These are phyloP conservation scores for Neoniphon sammara DNA, from an alignment of 2,797 vertebrate species.

Conservation along the genomic window DNA sequence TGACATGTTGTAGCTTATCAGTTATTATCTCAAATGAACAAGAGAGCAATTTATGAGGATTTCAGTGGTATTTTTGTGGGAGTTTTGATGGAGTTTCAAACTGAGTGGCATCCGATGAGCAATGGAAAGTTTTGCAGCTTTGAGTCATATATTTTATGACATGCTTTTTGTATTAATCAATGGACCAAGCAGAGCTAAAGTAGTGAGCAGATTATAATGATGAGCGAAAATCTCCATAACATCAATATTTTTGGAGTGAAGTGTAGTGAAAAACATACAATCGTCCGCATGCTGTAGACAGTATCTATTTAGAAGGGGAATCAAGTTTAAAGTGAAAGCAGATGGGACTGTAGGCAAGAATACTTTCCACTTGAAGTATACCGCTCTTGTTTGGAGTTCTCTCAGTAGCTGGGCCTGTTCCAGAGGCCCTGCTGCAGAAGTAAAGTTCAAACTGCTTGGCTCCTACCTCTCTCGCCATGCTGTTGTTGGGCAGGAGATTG, in stretches of 20 bases:
- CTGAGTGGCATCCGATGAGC: slow-evolving; percentile 63
- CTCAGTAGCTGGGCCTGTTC: slow-evolving; percentile 72
- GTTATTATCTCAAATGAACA: slow-evolving; percentile 30
- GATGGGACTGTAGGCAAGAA: slow-evolving; percentile 73
- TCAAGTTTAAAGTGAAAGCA: slow-evolving; percentile 78
- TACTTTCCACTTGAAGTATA: slow-evolving; percentile 80
- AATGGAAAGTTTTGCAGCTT: slow-evolving; percentile 69
- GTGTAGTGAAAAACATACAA: slow-evolving; percentile 65
- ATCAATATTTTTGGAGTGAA: slow-evolving; percentile 68
- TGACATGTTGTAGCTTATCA: too few relatives aligned
- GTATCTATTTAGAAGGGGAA: slow-evolving; percentile 70
- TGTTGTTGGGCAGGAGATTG: slow-evolving; percentile 49
- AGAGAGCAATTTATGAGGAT: slow-evolving; percentile 40
- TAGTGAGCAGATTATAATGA: slow-evolving; percentile 52
- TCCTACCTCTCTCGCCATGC: slow-evolving; percentile 55
- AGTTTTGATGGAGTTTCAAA: slow-evolving; percentile 53
- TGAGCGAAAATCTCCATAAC: slow-evolving; percentile 67
- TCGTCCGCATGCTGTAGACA: slow-evolving; percentile 53
- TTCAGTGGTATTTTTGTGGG: slow-evolving; percentile 62
- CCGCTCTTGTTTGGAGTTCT: slow-evolving; percentile 66
- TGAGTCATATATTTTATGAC: slow-evolving; percentile 71
- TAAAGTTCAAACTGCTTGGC: slow-evolving; percentile 74
- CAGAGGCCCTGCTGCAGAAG: slow-evolving; percentile 66
- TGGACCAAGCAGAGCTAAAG: slow-evolving; percentile 25
- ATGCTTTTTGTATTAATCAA: slow-evolving; percentile 54